Percentiles rank a stretch among this genome's conserved stretches.
phyloP scores from a whole-genome alignment of 2,113 vertebrate genomes.

The Piliocolobus tephrosceles region DNA sequence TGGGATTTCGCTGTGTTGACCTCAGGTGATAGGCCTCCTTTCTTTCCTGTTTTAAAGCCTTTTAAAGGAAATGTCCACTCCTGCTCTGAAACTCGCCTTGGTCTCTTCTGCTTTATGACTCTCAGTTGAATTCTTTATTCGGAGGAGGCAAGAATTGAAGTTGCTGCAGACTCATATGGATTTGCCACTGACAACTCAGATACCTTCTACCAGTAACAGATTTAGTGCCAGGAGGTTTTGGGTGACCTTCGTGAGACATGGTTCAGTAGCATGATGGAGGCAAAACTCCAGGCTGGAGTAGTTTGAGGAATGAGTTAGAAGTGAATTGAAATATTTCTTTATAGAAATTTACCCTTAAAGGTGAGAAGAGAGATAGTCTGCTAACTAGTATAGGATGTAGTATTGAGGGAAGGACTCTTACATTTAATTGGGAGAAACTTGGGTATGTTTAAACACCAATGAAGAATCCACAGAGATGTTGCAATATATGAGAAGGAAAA shows the following conservation, averaged over 20 bases:
- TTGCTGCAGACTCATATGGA: too few relatives aligned
- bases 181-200: too few relatives aligned
- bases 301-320: not conserved
- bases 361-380: not conserved
- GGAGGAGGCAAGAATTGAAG: too few relatives aligned
- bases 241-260: not conserved
- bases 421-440: not conserved
- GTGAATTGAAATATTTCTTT: not conserved
- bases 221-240: not conserved
- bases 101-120: too few relatives aligned
- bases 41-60: too few relatives aligned
- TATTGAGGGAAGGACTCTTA: not conserved
- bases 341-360: not conserved
- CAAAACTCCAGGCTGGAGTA: not conserved
- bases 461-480: not conserved
- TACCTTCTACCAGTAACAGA: too few relatives aligned
- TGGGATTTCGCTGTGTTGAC: rapidly evolving
- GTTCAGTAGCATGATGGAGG: not conserved
- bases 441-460: not conserved
- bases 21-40: too few relatives aligned
- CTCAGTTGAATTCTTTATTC: too few relatives aligned
- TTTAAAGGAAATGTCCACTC: too few relatives aligned
- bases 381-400: not conserved
- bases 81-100: too few relatives aligned
- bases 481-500: not conserved